Base-by-base conservation (phyloP, 2,797 vertebrate species). In the Sciaenops ocellatus region DNA sequence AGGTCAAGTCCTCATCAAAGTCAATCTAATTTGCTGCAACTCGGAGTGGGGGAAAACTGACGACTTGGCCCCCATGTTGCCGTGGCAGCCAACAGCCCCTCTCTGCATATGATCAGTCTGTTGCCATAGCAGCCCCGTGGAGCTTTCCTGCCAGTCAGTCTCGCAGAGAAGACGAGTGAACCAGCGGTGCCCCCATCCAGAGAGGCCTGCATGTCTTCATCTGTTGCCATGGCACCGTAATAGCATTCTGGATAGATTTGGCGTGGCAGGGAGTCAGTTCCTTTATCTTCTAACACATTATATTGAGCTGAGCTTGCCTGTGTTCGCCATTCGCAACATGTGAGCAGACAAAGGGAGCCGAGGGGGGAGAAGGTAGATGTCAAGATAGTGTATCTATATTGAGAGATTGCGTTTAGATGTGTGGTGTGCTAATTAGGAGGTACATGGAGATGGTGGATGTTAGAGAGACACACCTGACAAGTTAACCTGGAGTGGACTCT, bases 41-140 rank as follows among this genome's bases (percentile, higher is more conserved):
- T 87, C 84, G 8, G 8, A 9, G 34, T n/a, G 11, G 73, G 84
- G 71, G 60, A 51, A 70, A 79, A 80, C 79, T 65, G 88, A 91
- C 73, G 65, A 88, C 85, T 89, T 79, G 85, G 81, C 89, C 87
- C 84, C 89, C 65, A 78, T 75, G 90, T 93, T 90, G 77, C 90
- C 77, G 82, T 88, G 90, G 90, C 87, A 91, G 92, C 91, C 89
- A 78, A 84, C 91, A 81, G 75, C 82, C 89, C 77, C 83, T 87
- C 84, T 90, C 84, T 93, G 89, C 94, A 94, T 94, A 89, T 65
- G 91, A 95, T 94, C 90, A 87, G 93, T 92, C 93, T 93, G 95
- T 96, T 95, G 93, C 94, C 94, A 95, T 95, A 91, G 94, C 93
- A 95, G 90, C 95, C 88, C 79, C 59, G 41, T 76, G 75, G 94